These are phyloP conservation scores for Geodia barretti DNA, from an alignment of 37 sponge, comb jelly and placozoan genomes.

Conservation along the genomic window DNA sequence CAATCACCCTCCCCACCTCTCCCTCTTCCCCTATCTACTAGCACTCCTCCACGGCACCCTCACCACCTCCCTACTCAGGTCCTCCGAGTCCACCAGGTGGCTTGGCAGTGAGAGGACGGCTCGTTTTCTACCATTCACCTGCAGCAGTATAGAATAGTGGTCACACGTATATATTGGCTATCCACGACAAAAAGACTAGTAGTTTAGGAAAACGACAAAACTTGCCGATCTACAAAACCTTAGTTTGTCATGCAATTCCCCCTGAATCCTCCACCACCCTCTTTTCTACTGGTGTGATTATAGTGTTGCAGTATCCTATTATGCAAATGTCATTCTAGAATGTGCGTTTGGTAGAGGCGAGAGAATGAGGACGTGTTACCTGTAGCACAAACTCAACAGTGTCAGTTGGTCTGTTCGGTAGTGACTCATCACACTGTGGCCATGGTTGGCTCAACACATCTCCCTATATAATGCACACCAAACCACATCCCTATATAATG, in stretches of 20 bases:
- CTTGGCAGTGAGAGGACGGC: background rate
- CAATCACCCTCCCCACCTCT: background rate
- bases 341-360: too few relatives aligned
- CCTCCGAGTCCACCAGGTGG: background rate
- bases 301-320: too few relatives aligned
- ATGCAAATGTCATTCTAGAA: too few relatives aligned
- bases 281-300: too few relatives aligned
- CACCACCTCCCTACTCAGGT: background rate
- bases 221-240: too few relatives aligned
- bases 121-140: slow-evolving; percentile 3
- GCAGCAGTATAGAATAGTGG: background rate
- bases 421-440: background rate
- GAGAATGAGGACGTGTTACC: background rate
- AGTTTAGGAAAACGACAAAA: too few relatives aligned
- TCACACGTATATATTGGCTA: slow-evolving; percentile 11
- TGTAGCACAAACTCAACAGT: slow-evolving; percentile 8
- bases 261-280: too few relatives aligned
- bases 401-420: background rate
- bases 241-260: too few relatives aligned
- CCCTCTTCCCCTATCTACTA: background rate
- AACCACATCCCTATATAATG: background rate
- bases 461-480: background rate
- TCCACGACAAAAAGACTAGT: too few relatives aligned
- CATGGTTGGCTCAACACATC: background rate
- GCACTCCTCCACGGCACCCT: background rate